Evolutionary conservation across 2,797 vertebrate species (phyloP), one percentile per base, ranked within the genome.

Genomic region (Acanthurus tractus): DNA sequence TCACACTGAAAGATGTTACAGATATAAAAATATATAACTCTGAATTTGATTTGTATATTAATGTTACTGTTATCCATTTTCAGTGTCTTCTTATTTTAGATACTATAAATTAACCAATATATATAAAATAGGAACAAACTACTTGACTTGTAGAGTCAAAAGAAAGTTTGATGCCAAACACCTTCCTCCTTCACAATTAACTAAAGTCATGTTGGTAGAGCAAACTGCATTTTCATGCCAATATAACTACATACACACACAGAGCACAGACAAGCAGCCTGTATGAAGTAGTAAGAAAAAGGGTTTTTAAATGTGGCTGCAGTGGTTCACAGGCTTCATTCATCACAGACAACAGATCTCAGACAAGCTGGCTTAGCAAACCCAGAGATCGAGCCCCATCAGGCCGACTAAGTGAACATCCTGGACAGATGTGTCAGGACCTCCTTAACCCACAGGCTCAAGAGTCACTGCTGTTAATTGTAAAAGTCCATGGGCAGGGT

Each of bases 301-400:
- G 61, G 22, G 7, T 46, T 75, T 85, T 84, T 89, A 88, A 84
- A 79, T 87, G 66, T 61, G 66, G 57, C 75, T 79, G 70, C 66
- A 81, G 36, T 23, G 49, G 80, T 83, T 82, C 73, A 80, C 46
- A 53, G 42, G 49, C 72, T 86, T 83, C 84, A 92, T 89, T 88
- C 68, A 81, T 90, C 86, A 81, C 50, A 73, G 63, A 87, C 68
- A 77, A 58, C 29, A 55, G 61, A 65, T 55, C 45, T 52, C 70
- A 76, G 88, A 76, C 80, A 83, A 76, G 53, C 52, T 63, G 81
- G 74, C 78, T 86, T 83, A 91, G 90, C 86, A 89, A 86, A 85
- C 42, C 76, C 75, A 81, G 75, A 82, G 85, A 76, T 74, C 74
- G 56, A 36, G 65, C 20, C 3, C 44, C 34, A 73, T 78, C 83